These are phyloP conservation scores for Trichogramma evanescens DNA, from an alignment of 2,888 invertebrate genomes.

Conservation along the genomic window DNA sequence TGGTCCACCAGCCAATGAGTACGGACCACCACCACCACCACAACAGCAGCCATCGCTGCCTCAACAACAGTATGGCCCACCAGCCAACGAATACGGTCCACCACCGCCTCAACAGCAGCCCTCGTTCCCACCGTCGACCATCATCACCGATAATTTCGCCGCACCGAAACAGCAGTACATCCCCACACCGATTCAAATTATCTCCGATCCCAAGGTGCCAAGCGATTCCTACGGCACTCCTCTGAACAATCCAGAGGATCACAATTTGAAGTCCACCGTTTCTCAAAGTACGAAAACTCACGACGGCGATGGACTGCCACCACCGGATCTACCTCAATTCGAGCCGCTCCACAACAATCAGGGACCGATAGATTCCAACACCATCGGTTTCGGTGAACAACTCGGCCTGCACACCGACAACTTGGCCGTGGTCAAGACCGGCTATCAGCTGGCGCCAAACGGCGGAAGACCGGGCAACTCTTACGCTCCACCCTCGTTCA, in stretches of 20 bases:
- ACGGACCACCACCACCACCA: conserved; percentile 1
- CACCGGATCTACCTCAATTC: conserved; percentile 38
- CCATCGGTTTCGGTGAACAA: conserved; percentile 16
- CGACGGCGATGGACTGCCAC: conserved; percentile 38
- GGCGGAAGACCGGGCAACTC: conserved; percentile 14
- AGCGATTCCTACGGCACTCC: conserved; percentile 55
- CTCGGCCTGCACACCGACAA: conserved; percentile 23
- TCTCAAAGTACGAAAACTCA: conserved; percentile 30
- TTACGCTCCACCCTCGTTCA: conserved; percentile 20
- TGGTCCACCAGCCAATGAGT: conserved; percentile 1
- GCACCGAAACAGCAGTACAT: no score
- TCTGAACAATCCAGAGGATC: conserved; percentile 39
- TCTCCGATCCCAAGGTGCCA: conserved; percentile 33
- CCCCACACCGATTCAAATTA: background rate
- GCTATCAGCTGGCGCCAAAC: conserved; percentile 30
- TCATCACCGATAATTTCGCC: no score
- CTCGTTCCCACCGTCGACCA: background rate
- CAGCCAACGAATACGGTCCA: conserved; percentile 9
- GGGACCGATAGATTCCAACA: conserved; percentile 25
- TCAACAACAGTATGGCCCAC: background rate
- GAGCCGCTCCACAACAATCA: conserved; percentile 39
- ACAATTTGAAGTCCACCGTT: conserved; percentile 37
- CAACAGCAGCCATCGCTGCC: conserved; percentile 10
- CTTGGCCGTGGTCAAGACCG: conserved; percentile 28
- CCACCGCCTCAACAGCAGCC: conserved; percentile 14